A percentile compares a stretch with the other conserved stretches of the same genome.
Evolutionary conservation across 2,797 vertebrate genomes (phyloP).

Genomic region (Vultur gryphus): DNA sequence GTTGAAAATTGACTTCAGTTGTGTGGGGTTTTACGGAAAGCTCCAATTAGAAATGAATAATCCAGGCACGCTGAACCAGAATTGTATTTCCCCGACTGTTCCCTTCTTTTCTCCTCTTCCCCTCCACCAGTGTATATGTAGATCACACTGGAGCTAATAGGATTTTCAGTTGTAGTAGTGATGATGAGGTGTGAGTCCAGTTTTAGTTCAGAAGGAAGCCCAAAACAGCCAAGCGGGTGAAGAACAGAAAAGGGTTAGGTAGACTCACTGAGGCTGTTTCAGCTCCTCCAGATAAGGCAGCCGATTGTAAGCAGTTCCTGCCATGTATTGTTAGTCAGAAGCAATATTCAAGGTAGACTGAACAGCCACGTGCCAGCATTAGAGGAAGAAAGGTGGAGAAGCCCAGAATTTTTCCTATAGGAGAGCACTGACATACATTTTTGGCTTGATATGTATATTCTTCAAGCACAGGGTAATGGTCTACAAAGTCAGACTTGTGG

Average conservation of each 20-base stretch:
- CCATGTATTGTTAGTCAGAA: neutral
- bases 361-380: neutral
- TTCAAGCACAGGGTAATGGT: neutral
- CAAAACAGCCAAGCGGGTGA: neutral
- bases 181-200: neutral
- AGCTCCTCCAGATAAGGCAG: neutral
- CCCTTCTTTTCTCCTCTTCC: neutral
- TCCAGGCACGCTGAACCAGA: neutral
- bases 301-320: neutral
- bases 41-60: neutral
- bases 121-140: neutral
- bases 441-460: neutral
- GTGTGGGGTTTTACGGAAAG: neutral
- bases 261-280: neutral
- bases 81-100: neutral
- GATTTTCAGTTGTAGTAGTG: neutral
- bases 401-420: neutral
- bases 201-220: neutral
- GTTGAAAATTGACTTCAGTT: neutral
- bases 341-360: neutral
- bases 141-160: neutral
- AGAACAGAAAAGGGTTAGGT: neutral
- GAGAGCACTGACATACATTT: neutral
- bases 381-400: neutral
- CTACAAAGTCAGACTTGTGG: neutral